Base-by-base conservation (phyloP, 2,888 invertebrate genomes). In the Isoperla grammatica region DNA sequence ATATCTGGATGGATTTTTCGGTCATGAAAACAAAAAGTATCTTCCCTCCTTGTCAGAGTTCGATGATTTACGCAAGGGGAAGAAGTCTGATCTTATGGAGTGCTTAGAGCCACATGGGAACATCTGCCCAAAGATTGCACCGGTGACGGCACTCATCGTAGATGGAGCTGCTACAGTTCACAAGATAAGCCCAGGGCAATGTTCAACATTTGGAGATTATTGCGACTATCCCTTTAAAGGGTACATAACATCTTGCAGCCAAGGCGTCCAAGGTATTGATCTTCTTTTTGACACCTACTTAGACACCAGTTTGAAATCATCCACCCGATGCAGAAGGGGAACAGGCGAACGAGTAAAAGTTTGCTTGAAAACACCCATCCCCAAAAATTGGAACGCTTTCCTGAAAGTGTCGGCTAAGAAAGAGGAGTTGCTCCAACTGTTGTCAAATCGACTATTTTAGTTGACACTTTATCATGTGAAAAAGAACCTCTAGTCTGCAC, bases 1-100 rank as follows among this genome's bases (percentile, higher is more conserved):
- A 5, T 60, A 62, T 57, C 42, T 61, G 45, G 45, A 19, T 42
- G 60, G 56, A 20, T 61, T 62, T 39, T 62, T 61, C 11, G 13
- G 15, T 4, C 13, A 8, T 17, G 17, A 17, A 45, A 45, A 45
- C 4, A 8, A 19, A 19, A 13, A 19, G 17, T 45, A 45, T 45
- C 45, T 17, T 15, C 45, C 45, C 15, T 45, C 45, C 11, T 45
- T 19, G 19, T 45, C 45, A 15, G 45, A 45, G 11, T 45, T 45
- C 19, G 19, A 45, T 45, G 45, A 45, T 19, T 17, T 45, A 4
- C 15, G 45, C 3, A 45, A 45, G 11, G 45, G 45, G 5, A 45
- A 45, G 4, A 45, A 45, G 45, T 45, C 45, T 15, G 45, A 45
- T 19, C 17, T 45, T 15, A 45, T 45, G 17, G 45, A 45, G 4